Base-by-base conservation (phyloP, 2,113 vertebrate species). In the Mesocricetus auratus region DNA sequence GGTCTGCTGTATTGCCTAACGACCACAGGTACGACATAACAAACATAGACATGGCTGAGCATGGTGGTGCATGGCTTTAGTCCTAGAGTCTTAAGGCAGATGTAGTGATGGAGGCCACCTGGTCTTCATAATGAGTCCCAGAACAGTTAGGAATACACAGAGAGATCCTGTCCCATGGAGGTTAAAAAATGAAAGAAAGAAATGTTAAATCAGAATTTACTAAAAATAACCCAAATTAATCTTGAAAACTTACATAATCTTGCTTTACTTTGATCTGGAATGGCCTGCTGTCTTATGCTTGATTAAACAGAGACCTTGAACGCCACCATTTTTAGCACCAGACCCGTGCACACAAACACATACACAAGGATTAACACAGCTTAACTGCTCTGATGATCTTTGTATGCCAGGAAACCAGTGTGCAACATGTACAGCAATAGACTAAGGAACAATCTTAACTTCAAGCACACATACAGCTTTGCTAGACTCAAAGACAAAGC, bases 401-500 rank as follows among this genome's bases (percentile, higher is more conserved):
- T 71, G 68, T 42, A 68, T 45, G 47, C 74, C 42, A 45, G 89
- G 64, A 33, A 58, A 58, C 74, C 7, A 86, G 56, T 21, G 8
- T 56, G 45, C 1, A n/a, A 62, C 13, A 2, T 17, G 21, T 69
- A 60, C 4, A 39, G n/a, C 77, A 68, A 79, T 79, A 74, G 69
- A 78, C 19, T 33, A 45, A 47, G 39, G 39, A 75, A 7, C 31
- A 42, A 86, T 29, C 11, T 6, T 91, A 86, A 74, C n/a, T 62
- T 91, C 83, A 68, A 89, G 87, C 26, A 47, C 60, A 81, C 29
- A 3, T 11, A 39, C 4, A 58, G 71, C 71, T 96, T 53, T 64
- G 77, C 19, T 94, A 91, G 96, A 93, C 94, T 92, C 95, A 31
- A 53, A 96, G 95, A 94, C 90, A 29, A 94, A 86, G 97, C 15